Evolutionary conservation across 2,797 vertebrate species (phyloP), one percentile per base, ranked within the genome.

Genomic region (Pseudochirops corinnae): DNA sequence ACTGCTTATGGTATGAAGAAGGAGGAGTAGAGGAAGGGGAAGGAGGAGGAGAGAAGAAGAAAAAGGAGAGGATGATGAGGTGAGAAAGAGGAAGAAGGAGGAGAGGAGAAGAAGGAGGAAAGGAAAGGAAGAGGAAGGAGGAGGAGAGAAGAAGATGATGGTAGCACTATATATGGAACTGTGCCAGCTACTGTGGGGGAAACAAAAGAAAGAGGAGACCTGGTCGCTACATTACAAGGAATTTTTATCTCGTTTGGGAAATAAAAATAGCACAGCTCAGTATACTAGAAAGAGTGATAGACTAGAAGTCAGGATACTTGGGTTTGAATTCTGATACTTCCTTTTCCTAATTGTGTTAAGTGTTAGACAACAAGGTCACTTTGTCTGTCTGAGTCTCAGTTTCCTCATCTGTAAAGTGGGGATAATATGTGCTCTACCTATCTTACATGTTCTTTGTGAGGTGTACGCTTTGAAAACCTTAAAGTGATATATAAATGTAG

Each of bases 351-450:
- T 14, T 74, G 67, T 18, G 33, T 28, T 58, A 58, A 29, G 57
- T 74, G 16, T 39, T 46, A 46, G n/a, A 82, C n/a, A 82, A 10
- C n/a, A 39, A 39, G 18, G n/a, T 46, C n/a, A 74, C n/a, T 74
- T 60, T 31, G 21, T 46, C 11, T 82, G 18, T 21, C 7, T 21
- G n/a, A 10, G n/a, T 82, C n/a, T 39, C 67, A 82, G n/a, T 82
- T 82, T 82, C n/a, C n/a, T 82, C n/a, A 82, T 82, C 67, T 82
- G 67, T 46, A 82, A 74, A 82, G 39, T 82, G 67, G n/a, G 67
- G n/a, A 39, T 82, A 46, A 87, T 46, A 82, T 46, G 24, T 82
- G 46, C 21, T 46, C 21, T 82, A 26, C 24, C 21, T 46, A 46
- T n/a, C 18, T 82, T 82, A 39, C 74, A 50, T 46, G n/a, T 82